A percentile compares a stretch with the other conserved stretches of the same genome.
phyloP scores from a whole-genome alignment of 1,140 invertebrate genomes.

The Forficula auricularia region DNA sequence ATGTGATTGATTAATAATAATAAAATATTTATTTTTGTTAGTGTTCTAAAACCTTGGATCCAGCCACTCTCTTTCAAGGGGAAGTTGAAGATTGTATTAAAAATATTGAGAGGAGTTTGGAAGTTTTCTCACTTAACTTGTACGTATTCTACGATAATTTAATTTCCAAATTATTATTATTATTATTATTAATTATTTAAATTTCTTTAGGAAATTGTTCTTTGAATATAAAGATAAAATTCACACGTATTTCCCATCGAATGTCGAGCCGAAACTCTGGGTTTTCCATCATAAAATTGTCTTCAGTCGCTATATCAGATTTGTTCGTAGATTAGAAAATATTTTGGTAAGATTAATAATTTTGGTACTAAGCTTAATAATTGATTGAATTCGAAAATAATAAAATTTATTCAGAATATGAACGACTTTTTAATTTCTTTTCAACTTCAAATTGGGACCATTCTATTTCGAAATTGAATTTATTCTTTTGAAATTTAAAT shows the following conservation, averaged over 20 bases:
- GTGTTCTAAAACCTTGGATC: conserved; percentile 27
- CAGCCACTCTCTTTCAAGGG: conserved; percentile 47
- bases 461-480: too few relatives aligned
- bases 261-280: not conserved
- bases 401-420: too few relatives aligned
- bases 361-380: not conserved
- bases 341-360: not conserved
- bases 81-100: conserved; percentile 43
- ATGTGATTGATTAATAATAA: too few relatives aligned
- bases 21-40: conserved; percentile 12
- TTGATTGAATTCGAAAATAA: too few relatives aligned
- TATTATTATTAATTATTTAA: too few relatives aligned
- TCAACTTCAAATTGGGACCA: too few relatives aligned
- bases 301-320: not conserved
- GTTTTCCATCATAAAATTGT: not conserved
- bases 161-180: too few relatives aligned
- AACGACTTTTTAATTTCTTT: too few relatives aligned
- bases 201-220: not conserved
- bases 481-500: too few relatives aligned
- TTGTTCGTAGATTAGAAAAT: not conserved
- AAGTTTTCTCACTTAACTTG: conserved; percentile 32
- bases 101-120: conserved; percentile 30
- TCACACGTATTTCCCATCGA: not conserved
- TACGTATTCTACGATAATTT: conserved; percentile 24
- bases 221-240: not conserved